Evolutionary conservation across 2,113 vertebrate genomes (phyloP).

Genomic region (Hylia prasina): DNA sequence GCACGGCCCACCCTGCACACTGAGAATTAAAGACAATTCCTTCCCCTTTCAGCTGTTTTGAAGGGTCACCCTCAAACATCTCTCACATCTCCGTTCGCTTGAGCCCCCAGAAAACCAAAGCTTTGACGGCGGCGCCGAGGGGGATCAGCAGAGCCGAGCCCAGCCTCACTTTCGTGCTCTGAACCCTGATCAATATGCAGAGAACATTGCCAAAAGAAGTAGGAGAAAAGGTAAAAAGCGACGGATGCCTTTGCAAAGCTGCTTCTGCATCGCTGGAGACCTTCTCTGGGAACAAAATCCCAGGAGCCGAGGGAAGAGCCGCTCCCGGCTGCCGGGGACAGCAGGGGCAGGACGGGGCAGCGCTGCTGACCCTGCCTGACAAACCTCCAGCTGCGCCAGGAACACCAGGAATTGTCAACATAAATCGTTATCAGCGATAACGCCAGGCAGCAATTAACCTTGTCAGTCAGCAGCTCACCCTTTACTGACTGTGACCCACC

Average conservation of each 20-base stretch:
- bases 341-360: neutral
- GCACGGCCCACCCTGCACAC: neutral
- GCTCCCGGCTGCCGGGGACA: neutral
- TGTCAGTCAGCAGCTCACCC: conserved; percentile 63
- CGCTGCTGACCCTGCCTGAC: accelerated
- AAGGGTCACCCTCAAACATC: neutral
- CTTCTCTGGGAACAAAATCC: neutral
- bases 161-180: neutral
- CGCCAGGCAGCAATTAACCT: conserved; percentile 76
- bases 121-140: neutral
- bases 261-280: neutral
- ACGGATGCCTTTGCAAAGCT: neutral
- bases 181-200: conserved; percentile 5
- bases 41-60: neutral
- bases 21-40: neutral
- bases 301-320: accelerated
- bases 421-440: conserved; percentile 28
- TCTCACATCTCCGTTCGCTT: neutral
- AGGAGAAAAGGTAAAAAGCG: neutral
- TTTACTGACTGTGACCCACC: conserved; percentile 47
- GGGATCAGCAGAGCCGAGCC: neutral
- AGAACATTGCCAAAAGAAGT: neutral
- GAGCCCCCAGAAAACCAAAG: neutral
- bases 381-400: neutral
- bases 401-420: conserved; percentile 15